Percentiles rank a stretch among this genome's conserved stretches.
phyloP scores from a whole-genome alignment of 2,797 vertebrate species.

The Fistularia tabacaria region DNA sequence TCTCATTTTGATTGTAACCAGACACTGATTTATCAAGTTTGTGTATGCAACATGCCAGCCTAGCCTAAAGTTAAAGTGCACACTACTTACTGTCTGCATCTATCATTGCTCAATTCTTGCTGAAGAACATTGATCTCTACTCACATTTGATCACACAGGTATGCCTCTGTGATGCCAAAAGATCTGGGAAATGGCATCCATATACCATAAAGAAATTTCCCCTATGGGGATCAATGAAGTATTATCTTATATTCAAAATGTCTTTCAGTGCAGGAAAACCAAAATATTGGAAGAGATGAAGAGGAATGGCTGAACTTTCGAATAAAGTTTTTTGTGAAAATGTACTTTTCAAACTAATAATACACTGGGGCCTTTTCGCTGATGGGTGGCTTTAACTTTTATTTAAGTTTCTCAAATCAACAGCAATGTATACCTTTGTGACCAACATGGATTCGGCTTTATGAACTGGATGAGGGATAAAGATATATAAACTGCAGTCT shows the following conservation, averaged over 20 bases:
- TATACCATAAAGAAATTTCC: no score
- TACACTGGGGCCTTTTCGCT: background rate
- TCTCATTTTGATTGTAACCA: no score
- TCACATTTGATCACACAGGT: background rate
- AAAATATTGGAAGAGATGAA: background rate
- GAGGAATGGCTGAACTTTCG: constrained; percentile 33
- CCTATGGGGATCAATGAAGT: no score
- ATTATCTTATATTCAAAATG: background rate
- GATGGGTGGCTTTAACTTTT: background rate
- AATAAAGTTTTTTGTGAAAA: background rate
- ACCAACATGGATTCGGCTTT: constrained; percentile 2
- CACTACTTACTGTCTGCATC: constrained; percentile 2
- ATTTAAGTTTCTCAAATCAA: background rate
- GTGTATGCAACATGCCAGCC: background rate
- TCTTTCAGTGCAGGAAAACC: background rate
- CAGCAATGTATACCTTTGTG: constrained; percentile 1
- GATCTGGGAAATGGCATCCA: constrained; percentile 9
- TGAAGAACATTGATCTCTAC: background rate
- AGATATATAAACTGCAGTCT: constrained; percentile 14
- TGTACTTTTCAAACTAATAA: background rate
- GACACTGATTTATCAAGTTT: no score
- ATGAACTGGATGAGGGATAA: constrained; percentile 10
- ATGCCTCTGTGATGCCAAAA: background rate
- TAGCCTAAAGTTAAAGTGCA: constrained; percentile 9
- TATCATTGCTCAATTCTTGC: constrained; percentile 3